Percentiles rank a stretch among this genome's conserved stretches.
Conservation (phyloP, 2,888 invertebrate genomes). For the Torymus tubicola region DNA sequence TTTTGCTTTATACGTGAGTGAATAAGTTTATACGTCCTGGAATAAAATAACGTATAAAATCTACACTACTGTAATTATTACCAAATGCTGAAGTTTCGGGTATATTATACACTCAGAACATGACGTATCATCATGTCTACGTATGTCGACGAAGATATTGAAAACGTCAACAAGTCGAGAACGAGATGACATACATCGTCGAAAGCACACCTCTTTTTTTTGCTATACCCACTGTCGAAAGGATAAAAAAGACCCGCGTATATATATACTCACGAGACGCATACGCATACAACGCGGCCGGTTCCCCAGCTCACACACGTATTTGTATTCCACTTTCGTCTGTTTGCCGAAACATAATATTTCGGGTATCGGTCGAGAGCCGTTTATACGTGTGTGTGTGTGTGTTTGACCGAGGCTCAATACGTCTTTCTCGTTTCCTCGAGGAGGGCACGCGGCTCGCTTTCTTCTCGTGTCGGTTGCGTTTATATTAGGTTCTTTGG, state of each 20-base stretch:
- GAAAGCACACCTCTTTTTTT: too few species aligned
- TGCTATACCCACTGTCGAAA: conserved; percentile 59
- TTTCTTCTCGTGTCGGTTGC: conserved; percentile 1
- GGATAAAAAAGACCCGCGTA: conserved; percentile 63
- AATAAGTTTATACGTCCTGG: too few species aligned
- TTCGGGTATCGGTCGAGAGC: conserved; percentile 66
- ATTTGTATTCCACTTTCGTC: conserved; percentile 74
- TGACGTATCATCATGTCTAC: too few species aligned
- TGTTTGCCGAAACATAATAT: conserved; percentile 75
- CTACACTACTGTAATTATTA: too few species aligned
- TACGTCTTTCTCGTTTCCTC: conserved; percentile 58
- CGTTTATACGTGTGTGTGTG: too few species aligned
- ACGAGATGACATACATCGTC: conserved; percentile 40
- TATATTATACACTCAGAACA: too few species aligned
- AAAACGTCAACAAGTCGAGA: conserved; percentile 70
- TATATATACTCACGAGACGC: conserved; percentile 39
- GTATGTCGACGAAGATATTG: conserved; percentile 66
- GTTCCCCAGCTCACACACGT: conserved; percentile 54
- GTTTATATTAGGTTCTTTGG: too few species aligned
- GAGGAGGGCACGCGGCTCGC: neutral
- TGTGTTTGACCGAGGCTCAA: conserved; percentile 63
- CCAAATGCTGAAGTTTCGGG: too few species aligned
- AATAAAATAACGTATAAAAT: too few species aligned
- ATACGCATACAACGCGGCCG: too few species aligned
- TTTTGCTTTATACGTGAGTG: too few species aligned